phyloP scores from a whole-genome alignment of 2,888 invertebrate species.

The Apotomis turbidana region DNA sequence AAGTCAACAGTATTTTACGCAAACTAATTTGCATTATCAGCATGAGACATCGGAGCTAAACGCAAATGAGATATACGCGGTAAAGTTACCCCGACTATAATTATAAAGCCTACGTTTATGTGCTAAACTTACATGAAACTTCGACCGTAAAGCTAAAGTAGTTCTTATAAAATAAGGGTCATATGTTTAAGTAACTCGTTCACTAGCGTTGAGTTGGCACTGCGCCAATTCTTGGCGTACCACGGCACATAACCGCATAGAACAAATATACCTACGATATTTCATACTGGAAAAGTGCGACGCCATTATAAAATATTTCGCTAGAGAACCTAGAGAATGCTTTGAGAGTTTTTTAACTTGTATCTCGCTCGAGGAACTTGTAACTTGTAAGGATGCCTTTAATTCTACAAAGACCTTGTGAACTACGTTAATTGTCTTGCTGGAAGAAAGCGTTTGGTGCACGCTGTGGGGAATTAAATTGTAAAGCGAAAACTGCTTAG shows the following conservation, averaged over 20 bases:
- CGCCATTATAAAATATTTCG: conserved; percentile 33
- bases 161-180: conserved; percentile 42
- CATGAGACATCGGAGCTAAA: conserved; percentile 16
- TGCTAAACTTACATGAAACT: conserved; percentile 17
- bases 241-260: conserved; percentile 8
- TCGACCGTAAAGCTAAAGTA: conserved; percentile 20
- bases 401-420: conserved; percentile 34
- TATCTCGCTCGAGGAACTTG: conserved; percentile 32
- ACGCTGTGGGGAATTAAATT: conserved; percentile 16
- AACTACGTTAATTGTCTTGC: conserved; percentile 32
- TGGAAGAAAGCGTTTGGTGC: conserved; percentile 11
- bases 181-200: conserved; percentile 53
- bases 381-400: conserved; percentile 37
- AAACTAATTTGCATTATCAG: conserved; percentile 21
- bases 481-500: conserved; percentile 11
- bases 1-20: conserved; percentile 13
- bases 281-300: conserved; percentile 28
- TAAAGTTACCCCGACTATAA: neutral
- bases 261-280: conserved; percentile 31
- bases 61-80: conserved; percentile 8
- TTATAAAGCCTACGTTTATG: conserved; percentile 4
- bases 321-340: conserved; percentile 24
- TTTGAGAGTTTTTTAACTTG: conserved; percentile 31
- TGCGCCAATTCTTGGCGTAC: conserved; percentile 48
- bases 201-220: conserved; percentile 49